phyloP scores from a whole-genome alignment of 2,888 invertebrate genomes.

The Achlya flavicornis region DNA sequence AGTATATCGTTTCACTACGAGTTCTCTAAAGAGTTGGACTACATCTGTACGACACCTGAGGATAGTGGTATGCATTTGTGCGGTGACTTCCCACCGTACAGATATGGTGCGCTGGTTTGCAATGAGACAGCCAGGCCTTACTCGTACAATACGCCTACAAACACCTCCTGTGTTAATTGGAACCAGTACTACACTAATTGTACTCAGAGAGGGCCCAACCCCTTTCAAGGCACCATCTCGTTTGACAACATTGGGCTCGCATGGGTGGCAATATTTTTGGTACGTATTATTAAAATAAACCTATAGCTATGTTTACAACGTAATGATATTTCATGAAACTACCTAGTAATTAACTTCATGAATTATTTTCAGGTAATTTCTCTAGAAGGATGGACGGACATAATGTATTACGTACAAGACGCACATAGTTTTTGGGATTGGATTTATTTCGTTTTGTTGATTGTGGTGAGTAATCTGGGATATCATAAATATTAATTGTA shows the following conservation, averaged over 20 bases:
- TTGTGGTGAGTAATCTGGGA: constrained; percentile 92
- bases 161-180: constrained; percentile 97
- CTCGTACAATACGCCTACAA: constrained; percentile 86
- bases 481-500: background rate
- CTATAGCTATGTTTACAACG: background rate
- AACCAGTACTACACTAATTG: constrained; percentile 99
- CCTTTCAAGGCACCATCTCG: constrained; percentile 99
- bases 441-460: constrained; percentile 99
- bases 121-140: constrained; percentile 87
- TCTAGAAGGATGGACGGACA: constrained; percentile 99
- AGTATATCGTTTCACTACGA: constrained; percentile 93
- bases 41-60: constrained; percentile 96
- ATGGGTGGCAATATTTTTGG: constrained; percentile 99
- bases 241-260: constrained; percentile 99
- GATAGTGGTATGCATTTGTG: constrained; percentile 98
- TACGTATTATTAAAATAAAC: constrained; percentile 60
- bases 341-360: background rate
- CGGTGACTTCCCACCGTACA: constrained; percentile 91
- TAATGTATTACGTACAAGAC: constrained; percentile 99
- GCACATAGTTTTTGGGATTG: constrained; percentile 99
- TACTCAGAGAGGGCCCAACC: constrained; percentile 95
- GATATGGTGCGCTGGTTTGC: constrained; percentile 89
- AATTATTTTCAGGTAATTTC: constrained; percentile 93
- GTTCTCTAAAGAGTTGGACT: constrained; percentile 95
- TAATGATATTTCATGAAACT: background rate